Evolutionary conservation across 1,140 invertebrate genomes (phyloP).

Genomic region (Lordiphosa collinella): DNA sequence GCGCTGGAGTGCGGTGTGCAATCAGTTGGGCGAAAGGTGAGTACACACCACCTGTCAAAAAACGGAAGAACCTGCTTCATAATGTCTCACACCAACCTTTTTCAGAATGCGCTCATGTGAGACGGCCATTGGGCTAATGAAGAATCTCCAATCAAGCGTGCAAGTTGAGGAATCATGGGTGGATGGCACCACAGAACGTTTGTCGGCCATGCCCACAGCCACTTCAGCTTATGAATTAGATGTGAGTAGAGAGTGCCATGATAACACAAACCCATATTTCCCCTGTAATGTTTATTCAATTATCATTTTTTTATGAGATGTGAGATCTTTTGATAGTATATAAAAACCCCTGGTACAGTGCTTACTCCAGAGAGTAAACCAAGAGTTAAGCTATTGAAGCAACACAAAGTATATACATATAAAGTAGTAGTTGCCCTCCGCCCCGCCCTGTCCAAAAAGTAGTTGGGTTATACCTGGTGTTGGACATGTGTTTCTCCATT

Average conservation of each 20-base stretch:
- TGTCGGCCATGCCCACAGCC: constrained; percentile 78
- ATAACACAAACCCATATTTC: constrained; percentile 27
- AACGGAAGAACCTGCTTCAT: constrained; percentile 29
- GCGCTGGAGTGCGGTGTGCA: constrained; percentile 94
- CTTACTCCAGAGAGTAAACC: constrained; percentile 13
- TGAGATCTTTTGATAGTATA: constrained; percentile 23
- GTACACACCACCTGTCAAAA: constrained; percentile 36
- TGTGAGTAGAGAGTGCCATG: constrained; percentile 64
- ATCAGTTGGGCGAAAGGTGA: constrained; percentile 93
- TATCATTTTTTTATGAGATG: constrained; percentile 28
- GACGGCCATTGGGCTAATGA: constrained; percentile 90
- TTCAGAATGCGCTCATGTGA: constrained; percentile 90
- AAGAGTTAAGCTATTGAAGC: constrained; percentile 7
- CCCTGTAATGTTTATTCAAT: constrained; percentile 20
- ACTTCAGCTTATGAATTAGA: constrained; percentile 79
- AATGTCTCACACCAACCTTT: constrained; percentile 39
- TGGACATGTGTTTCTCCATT: constrained; percentile 48
- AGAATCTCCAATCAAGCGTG: constrained; percentile 92
- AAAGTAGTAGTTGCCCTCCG: constrained; percentile 39
- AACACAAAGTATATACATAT: constrained; percentile 71
- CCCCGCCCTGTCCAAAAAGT: constrained; percentile 40
- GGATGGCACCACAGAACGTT: constrained; percentile 83
- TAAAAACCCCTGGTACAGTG: constrained; percentile 44
- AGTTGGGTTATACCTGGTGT: constrained; percentile 50
- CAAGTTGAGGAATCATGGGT: constrained; percentile 93